Conservation (phyloP, 2,113 vertebrate species). For the Periophthalmus modestus region DNA sequence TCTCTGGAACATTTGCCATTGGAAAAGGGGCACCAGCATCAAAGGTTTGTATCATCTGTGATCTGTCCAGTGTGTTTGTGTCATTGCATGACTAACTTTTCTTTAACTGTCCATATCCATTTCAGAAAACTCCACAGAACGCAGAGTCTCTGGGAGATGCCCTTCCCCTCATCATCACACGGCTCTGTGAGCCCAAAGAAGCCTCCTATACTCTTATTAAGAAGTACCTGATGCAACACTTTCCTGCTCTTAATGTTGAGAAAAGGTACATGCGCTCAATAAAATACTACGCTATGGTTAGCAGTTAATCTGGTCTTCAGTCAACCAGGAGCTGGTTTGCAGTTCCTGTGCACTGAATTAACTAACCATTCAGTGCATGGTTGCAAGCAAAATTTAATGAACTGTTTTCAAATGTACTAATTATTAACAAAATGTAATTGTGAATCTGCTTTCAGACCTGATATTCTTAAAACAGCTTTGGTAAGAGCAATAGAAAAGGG, state of each 20-base stretch:
- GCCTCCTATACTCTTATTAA: conserved; percentile 96
- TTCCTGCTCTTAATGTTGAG: conserved; percentile 90
- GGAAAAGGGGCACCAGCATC: conserved; percentile 82
- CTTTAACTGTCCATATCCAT: conserved; percentile 36
- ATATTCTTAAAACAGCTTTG: conserved; percentile 91
- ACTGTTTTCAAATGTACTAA: neutral
- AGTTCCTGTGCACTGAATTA: neutral
- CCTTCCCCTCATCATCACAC: conserved; percentile 94
- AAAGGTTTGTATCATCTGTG: conserved; percentile 76
- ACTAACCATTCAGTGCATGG: neutral
- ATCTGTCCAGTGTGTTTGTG: neutral
- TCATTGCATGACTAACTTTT: neutral
- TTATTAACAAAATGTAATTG: neutral
- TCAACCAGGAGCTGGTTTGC: neutral
- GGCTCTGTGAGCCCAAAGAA: conserved; percentile 97
- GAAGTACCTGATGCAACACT: conserved; percentile 96
- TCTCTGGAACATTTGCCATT: conserved; percentile 92
- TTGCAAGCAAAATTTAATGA: neutral
- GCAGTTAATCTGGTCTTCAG: neutral
- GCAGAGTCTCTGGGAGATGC: conserved; percentile 90
- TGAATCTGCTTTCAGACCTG: conserved; percentile 80
- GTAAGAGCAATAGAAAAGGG: conserved; percentile 93
- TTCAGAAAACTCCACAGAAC: conserved; percentile 78
- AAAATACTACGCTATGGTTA: neutral
- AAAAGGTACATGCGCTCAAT: conserved; percentile 77